Percentiles rank a stretch among this genome's conserved stretches.
Evolutionary conservation across 2,888 invertebrate species (phyloP).

Genomic region (Megalurothrips usitatus): DNA sequence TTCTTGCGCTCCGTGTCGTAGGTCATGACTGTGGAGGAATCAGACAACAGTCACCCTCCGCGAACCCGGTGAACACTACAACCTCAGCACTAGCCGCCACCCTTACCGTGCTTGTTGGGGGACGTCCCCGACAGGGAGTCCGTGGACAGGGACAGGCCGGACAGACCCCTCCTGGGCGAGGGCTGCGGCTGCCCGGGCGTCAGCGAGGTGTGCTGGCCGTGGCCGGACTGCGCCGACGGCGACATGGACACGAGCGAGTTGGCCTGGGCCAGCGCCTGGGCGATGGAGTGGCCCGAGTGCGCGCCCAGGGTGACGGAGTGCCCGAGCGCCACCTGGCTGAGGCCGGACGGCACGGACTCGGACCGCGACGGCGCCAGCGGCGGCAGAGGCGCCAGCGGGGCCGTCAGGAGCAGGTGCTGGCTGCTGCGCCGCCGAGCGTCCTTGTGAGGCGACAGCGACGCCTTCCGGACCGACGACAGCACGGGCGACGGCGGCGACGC

Average conservation of each 20-base stretch:
- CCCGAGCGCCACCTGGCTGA: not conserved
- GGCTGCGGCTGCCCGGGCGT: conserved; percentile 41
- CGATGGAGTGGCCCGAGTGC: conserved; percentile 16
- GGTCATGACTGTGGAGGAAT: conserved; percentile 4
- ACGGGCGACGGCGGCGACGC: not conserved
- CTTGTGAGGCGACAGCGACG: not conserved
- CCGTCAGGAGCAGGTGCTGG: not conserved
- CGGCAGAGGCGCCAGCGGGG: not conserved
- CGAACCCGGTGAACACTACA: too few relatives aligned
- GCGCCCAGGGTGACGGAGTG: conserved; percentile 12
- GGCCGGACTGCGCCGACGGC: not conserved
- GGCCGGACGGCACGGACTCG: conserved; percentile 8
- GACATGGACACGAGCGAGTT: conserved; percentile 19
- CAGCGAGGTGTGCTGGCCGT: not conserved
- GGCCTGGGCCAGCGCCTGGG: conserved; percentile 21
- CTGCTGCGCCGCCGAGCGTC: conserved; percentile 14
- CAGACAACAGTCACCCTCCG: too few relatives aligned
- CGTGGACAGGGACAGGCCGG: conserved; percentile 68
- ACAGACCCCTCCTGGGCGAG: conserved; percentile 52
- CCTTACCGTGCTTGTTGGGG: conserved; percentile 14
- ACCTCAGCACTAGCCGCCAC: too few relatives aligned
- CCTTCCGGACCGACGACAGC: not conserved
- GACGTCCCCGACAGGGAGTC: conserved; percentile 55
- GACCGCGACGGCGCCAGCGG: conserved; percentile 16
- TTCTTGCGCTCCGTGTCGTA: conserved; percentile 50